phyloP scores from a whole-genome alignment of 2,113 vertebrate genomes.

The Rattus rattus region DNA sequence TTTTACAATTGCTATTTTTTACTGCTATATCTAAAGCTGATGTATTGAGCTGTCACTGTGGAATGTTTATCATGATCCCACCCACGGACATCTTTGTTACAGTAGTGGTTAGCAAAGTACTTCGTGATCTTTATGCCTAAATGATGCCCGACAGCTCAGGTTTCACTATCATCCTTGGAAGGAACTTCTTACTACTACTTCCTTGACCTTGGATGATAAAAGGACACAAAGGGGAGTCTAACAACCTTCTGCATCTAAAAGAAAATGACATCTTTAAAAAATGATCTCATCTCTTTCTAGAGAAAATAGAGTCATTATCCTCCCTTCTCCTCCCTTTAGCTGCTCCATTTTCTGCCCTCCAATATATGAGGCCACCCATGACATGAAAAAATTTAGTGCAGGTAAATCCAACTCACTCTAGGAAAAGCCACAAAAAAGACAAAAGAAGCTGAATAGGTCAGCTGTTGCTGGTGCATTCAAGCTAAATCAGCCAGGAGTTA shows the following conservation, averaged over 20 bases:
- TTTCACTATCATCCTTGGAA: constrained; percentile 43
- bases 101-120: constrained; percentile 59
- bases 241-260: constrained; percentile 71
- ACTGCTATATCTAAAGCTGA: constrained; percentile 55
- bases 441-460: not conserved
- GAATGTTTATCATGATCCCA: constrained; percentile 56
- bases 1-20: constrained; percentile 10
- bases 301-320: constrained; percentile 77
- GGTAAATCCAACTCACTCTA: constrained; percentile 46
- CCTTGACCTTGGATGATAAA: constrained; percentile 70
- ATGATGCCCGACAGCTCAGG: constrained; percentile 33
- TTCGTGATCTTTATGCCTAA: constrained; percentile 65
- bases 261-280: constrained; percentile 74
- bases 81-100: constrained; percentile 24
- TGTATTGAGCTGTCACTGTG: constrained; percentile 11
- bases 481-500: constrained; percentile 5
- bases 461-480: not conserved
- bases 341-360: constrained; percentile 63
- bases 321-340: constrained; percentile 73
- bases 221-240: constrained; percentile 65
- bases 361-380: constrained; percentile 65
- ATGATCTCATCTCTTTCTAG: constrained; percentile 67
- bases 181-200: constrained; percentile 52
- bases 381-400: constrained; percentile 64
- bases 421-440: not conserved